Conservation (phyloP, 1,140 invertebrate species). For the Fopius arisanus region DNA sequence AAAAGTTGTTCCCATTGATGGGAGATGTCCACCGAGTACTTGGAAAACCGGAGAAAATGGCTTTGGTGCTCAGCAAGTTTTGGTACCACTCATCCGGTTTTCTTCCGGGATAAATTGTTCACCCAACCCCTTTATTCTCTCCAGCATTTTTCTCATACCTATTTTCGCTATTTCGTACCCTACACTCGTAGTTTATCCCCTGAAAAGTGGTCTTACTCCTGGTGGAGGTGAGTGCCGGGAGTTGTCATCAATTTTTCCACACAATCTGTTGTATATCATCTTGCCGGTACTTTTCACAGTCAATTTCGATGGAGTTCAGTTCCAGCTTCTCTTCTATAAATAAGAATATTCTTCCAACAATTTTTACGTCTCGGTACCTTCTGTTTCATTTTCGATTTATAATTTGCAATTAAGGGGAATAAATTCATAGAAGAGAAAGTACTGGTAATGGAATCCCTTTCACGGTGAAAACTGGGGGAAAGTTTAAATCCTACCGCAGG, state of each 20-base stretch:
- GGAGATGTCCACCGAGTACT: constrained; percentile 8
- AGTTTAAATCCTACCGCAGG: too few relatives aligned
- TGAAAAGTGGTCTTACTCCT: neutral
- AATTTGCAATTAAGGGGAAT: too few relatives aligned
- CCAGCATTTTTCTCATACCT: neutral
- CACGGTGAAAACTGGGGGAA: too few relatives aligned
- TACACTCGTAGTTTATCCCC: neutral
- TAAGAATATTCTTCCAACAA: neutral
- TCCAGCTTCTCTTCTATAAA: neutral
- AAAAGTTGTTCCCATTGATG: neutral
- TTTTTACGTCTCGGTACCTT: too few relatives aligned
- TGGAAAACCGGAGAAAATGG: constrained; percentile 18
- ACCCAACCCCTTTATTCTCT: neutral
- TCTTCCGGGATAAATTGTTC: constrained; percentile 25
- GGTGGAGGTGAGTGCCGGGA: neutral
- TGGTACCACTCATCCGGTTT: constrained; percentile 26
- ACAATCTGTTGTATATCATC: neutral
- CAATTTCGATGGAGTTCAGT: neutral
- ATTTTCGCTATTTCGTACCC: neutral
- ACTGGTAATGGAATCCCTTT: too few relatives aligned
- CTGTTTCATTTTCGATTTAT: too few relatives aligned
- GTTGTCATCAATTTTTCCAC: neutral
- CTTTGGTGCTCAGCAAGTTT: constrained; percentile 28
- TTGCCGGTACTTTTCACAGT: neutral
- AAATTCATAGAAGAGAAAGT: too few relatives aligned